Conservation (phyloP, 2,797 vertebrate genomes). For the Setipinna tenuifilis region DNA sequence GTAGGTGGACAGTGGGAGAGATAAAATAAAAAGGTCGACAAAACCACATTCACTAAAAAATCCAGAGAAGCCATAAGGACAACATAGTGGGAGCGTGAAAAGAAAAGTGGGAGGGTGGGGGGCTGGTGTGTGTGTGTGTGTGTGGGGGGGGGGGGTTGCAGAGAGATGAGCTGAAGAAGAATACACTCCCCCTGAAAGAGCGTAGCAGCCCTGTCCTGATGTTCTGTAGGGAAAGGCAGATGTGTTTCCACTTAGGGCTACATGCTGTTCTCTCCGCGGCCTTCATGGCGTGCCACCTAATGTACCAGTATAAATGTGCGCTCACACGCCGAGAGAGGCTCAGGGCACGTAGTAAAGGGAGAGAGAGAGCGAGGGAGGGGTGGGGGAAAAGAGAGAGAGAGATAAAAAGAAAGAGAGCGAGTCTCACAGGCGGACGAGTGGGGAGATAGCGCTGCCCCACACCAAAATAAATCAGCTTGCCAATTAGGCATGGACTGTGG, state of each 20-base stretch:
- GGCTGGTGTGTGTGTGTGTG: too few species aligned
- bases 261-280: neutral
- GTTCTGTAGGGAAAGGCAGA: conserved; percentile 8
- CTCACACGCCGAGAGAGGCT: neutral
- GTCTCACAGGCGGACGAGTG: conserved; percentile 33
- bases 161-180: neutral
- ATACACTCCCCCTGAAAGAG: neutral
- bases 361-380: conserved; percentile 8
- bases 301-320: conserved; percentile 17
- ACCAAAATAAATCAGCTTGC: conserved; percentile 51
- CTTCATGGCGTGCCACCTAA: neutral
- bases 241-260: conserved; percentile 14
- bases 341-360: neutral
- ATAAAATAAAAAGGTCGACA: conserved; percentile 17
- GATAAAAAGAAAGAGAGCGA: conserved; percentile 4
- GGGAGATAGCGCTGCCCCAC: conserved; percentile 24
- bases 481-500: conserved; percentile 47
- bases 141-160: neutral
- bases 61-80: neutral
- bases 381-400: neutral
- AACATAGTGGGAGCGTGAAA: neutral
- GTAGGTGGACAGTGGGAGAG: neutral
- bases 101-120: too few species aligned
- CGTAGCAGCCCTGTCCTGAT: neutral
- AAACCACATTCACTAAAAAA: neutral